Base-by-base conservation (phyloP, 2,113 vertebrate species). In the Malaclemys terrapin region DNA sequence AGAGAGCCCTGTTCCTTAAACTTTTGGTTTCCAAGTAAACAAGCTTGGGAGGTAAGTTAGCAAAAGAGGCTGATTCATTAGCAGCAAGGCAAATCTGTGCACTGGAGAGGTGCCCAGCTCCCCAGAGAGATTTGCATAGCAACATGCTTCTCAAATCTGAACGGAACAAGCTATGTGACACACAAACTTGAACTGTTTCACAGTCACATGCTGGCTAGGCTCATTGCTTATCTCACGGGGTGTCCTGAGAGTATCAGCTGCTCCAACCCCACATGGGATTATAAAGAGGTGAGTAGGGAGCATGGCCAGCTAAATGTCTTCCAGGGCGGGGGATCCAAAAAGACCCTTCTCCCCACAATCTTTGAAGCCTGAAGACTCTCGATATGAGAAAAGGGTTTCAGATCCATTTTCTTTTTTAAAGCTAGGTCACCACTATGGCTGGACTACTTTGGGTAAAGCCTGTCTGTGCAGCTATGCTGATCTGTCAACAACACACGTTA, bases 31-130 rank as follows among this genome's bases (percentile, higher is more conserved):
- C 97, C 96, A 98, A 97, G 96, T 97, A 97, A 98, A 98, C 4
- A 88, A 96, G 96, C 97, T 97, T 96, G 96, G 96, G 97, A 97
- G 97, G 97, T 97, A 97, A 94, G 92, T 97, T 95, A 97, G 97
- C 92, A 97, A 96, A 97, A 97, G 92, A 96, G 97, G 72, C 94
- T 98, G 97, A 98, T 98, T 97, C 96, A 97, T 98, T 93, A 97
- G 96, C 95, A 96, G 93, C 96, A 87, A 94, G 94, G 92, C 97
- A 97, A 97, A 97, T 96, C 94, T 95, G 85, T n/a, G 89, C 17
- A 2, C 54, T 97, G 97, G 96, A 97, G 84, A 24, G 75, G 76
- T 94, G 97, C 97, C 97, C 96, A 96, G 94, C 89, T 89, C 95
- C 95, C 94, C 93, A 89, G 87, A 95, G 96, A 94, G 97, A 96